These are phyloP conservation scores for Silurus meridionalis DNA, from an alignment of 2,113 vertebrate species.

Conservation along the genomic window DNA sequence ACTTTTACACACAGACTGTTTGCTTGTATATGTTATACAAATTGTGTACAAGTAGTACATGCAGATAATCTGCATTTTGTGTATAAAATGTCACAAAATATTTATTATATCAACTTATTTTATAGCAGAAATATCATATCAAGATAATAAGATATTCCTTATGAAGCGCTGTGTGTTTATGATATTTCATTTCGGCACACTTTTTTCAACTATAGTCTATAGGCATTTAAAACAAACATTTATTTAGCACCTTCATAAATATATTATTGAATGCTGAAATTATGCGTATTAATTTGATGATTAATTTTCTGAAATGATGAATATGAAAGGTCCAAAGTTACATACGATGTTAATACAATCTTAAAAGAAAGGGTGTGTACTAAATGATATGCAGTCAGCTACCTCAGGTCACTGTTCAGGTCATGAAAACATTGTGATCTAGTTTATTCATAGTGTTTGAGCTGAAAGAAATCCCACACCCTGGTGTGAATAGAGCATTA, in stretches of 20 bases:
- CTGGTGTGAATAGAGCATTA: background rate
- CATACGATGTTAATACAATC: background rate
- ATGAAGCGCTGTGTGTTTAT: background rate
- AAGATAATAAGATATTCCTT: background rate
- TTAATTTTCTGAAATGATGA: background rate
- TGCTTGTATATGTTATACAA: too few relatives aligned
- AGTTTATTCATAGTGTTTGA: background rate
- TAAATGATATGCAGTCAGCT: background rate
- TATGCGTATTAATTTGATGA: background rate
- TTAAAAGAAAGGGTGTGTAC: background rate
- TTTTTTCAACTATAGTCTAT: background rate
- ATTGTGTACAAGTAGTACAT: too few relatives aligned
- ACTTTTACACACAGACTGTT: too few relatives aligned
- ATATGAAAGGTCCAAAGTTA: background rate
- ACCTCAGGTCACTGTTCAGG: too few relatives aligned
- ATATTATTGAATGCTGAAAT: background rate
- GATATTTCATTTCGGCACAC: background rate
- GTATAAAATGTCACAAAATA: too few relatives aligned
- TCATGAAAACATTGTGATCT: background rate
- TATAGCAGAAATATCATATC: background rate
- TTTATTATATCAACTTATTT: too few relatives aligned
- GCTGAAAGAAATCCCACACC: constrained; percentile 18
- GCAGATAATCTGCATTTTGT: too few relatives aligned
- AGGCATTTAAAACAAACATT: background rate
- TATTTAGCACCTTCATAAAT: background rate